Evolutionary conservation across 2,113 vertebrate genomes (phyloP), one percentile per base, ranked within the genome.

Genomic region (Rhipidura dahli): DNA sequence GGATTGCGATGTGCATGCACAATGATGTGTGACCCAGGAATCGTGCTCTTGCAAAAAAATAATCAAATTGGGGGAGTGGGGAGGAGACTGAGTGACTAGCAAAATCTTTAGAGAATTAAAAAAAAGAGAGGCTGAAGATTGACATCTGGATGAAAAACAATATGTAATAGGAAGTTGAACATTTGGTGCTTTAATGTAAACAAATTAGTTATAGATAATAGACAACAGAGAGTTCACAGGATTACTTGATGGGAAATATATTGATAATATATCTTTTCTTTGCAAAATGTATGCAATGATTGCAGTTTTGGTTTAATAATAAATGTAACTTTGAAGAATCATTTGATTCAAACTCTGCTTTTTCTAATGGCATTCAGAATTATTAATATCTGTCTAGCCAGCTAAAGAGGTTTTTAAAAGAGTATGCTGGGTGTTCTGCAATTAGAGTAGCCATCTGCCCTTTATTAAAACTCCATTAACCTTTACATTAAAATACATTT

Each of bases 391-490:
- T 91, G 93, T 97, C 97, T 97, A 90, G 96, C 97, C 92, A 96
- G 95, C 94, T 97, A 97, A 98, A 97, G 97, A 98, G 97, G 97
- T 97, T 97, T 97, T 98, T 97, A 97, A 98, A 96, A 98, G 97
- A 97, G 97, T 97, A 76, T 65, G 71, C 90, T 27, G 95, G 91
- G 83, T 97, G 94, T 96, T 95, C 95, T 91, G 77, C 93, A 91
- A 94, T 94, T 94, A 96, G 78, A 96, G 96, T 94, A 76, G 95
- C 93, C 95, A 77, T 95, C 96, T 93, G 96, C 96, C 96, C 97
- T 98, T 97, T 97, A 96, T 97, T 96, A 97, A 97, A 90, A 96
- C 95, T 91, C 79, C 91, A 93, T 97, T 97, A 97, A 97, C 97
- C 97, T 98, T 97, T 94, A 88, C 95, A 97, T 97, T 96, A 98